Conservation (phyloP, 2,113 vertebrate species). For the Psilopsiagon aymara region DNA sequence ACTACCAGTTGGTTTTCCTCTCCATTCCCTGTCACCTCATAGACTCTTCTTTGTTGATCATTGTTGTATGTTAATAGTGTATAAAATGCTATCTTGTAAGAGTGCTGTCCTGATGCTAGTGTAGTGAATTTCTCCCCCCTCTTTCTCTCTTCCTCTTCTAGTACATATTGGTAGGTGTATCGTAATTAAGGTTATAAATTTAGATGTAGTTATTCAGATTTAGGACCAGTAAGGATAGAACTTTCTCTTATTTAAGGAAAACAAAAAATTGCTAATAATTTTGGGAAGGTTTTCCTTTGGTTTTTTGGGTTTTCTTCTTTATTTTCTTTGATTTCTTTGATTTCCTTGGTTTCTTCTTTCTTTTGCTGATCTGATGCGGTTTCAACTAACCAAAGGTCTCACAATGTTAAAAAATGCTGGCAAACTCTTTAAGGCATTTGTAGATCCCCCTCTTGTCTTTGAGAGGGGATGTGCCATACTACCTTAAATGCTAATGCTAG, state of each 20-base stretch:
- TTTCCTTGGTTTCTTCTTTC: slow-evolving; percentile 42
- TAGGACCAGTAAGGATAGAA: slow-evolving; percentile 99
- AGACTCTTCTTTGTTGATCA: slow-evolving; percentile 85
- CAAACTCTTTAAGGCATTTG: slow-evolving; percentile 83
- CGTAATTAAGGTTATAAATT: slow-evolving; percentile 92
- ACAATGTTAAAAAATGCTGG: slow-evolving; percentile 81
- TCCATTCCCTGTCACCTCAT: slow-evolving; percentile 84
- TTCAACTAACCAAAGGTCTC: slow-evolving; percentile 99
- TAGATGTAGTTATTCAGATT: slow-evolving; percentile 96
- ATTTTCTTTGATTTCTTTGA: slow-evolving; percentile 63
- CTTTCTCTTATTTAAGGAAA: slow-evolving; percentile 92
- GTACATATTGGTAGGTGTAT: slow-evolving; percentile 95
- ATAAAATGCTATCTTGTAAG: slow-evolving; percentile 90
- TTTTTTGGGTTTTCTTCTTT: not conserved
- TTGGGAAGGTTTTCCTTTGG: slow-evolving; percentile 79
- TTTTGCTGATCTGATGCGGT: slow-evolving; percentile 92
- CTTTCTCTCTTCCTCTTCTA: slow-evolving; percentile 85
- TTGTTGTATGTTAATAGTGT: slow-evolving; percentile 91
- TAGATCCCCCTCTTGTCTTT: slow-evolving; percentile 90
- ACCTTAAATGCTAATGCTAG: slow-evolving; percentile 99
- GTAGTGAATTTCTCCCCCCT: slow-evolving; percentile 81
- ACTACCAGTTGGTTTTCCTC: slow-evolving; percentile 85
- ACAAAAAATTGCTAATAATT: slow-evolving; percentile 80
- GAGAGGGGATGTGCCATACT: slow-evolving; percentile 96
- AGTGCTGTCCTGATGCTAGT: slow-evolving; percentile 95